These are phyloP conservation scores for Bryconaethiops microstoma DNA, from an alignment of 2,797 vertebrate species.

Conservation along the genomic window DNA sequence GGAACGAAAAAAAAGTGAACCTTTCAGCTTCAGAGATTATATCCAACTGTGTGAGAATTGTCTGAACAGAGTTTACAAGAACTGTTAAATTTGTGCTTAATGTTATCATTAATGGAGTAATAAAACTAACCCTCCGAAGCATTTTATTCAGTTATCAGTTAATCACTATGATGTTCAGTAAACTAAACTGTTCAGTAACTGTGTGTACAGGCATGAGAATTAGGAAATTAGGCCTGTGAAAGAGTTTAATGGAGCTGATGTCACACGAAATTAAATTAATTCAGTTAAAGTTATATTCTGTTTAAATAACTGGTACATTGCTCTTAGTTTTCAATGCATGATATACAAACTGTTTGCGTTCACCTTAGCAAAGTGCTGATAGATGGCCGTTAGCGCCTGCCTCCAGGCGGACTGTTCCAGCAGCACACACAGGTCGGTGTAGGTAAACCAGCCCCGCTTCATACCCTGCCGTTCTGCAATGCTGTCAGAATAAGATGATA, in stretches of 20 bases:
- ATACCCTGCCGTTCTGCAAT: slow-evolving; percentile 90
- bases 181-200: too few species aligned
- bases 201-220: too few species aligned
- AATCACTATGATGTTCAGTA: too few species aligned
- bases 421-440: slow-evolving; percentile 94
- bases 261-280: not conserved
- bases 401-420: slow-evolving; percentile 91
- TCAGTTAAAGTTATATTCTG: too few species aligned
- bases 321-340: not conserved
- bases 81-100: too few species aligned
- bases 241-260: not conserved
- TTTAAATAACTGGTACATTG: too few species aligned
- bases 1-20: not conserved
- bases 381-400: slow-evolving; percentile 83
- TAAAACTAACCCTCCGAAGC: too few species aligned
- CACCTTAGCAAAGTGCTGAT: slow-evolving; percentile 91
- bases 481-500: slow-evolving; percentile 67
- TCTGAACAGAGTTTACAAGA: too few species aligned
- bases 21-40: not conserved
- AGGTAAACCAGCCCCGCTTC: slow-evolving; percentile 96
- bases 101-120: too few species aligned
- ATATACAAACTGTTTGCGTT: not conserved
- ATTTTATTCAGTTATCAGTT: too few species aligned
- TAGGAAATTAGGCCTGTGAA: too few species aligned
- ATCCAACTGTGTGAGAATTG: too few species aligned